A percentile compares a stretch with the other conserved stretches of the same genome.
These are phyloP conservation scores for Trachelipus rathkii DNA, from an alignment of 1,140 invertebrate species.

Conservation along the genomic window DNA sequence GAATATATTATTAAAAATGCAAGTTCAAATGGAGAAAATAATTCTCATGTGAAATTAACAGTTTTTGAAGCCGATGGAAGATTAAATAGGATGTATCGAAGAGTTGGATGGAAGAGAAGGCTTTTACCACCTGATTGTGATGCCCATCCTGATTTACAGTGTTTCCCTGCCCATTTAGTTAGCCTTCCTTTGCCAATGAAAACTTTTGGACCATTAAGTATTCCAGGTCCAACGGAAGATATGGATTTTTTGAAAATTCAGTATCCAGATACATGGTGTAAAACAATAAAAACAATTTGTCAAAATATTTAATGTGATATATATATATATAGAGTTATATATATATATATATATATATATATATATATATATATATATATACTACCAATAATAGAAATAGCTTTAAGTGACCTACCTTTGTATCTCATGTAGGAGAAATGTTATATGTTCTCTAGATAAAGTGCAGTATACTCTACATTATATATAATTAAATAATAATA, in stretches of 20 bases:
- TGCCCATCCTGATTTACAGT: constrained; percentile 54
- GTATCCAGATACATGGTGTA: constrained; percentile 61
- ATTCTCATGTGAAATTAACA: constrained; percentile 19
- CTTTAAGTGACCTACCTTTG: too few relatives aligned
- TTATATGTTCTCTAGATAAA: too few relatives aligned
- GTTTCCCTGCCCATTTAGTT: constrained; percentile 58
- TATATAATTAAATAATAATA: too few relatives aligned
- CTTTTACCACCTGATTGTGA: constrained; percentile 59
- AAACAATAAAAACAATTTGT: constrained; percentile 38
- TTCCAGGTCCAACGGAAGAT: constrained; percentile 59
- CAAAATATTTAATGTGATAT: too few relatives aligned
- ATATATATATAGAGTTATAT: too few relatives aligned
- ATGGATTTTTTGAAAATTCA: constrained; percentile 63
- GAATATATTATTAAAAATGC: constrained; percentile 49
- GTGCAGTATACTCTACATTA: too few relatives aligned
- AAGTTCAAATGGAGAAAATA: constrained; percentile 20
- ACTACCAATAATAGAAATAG: too few relatives aligned
- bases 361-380: too few relatives aligned
- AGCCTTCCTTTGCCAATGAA: constrained; percentile 54
- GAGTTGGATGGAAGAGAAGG: constrained; percentile 59
- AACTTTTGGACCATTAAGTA: constrained; percentile 53
- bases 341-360: too few relatives aligned
- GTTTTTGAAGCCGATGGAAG: constrained; percentile 50
- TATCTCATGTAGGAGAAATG: too few relatives aligned
- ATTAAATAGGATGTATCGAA: constrained; percentile 51